Percentiles rank a stretch among this genome's conserved stretches.
Evolutionary conservation across 2,113 vertebrate genomes (phyloP).

Genomic region (Protobothrops mucrosquamatus): DNA sequence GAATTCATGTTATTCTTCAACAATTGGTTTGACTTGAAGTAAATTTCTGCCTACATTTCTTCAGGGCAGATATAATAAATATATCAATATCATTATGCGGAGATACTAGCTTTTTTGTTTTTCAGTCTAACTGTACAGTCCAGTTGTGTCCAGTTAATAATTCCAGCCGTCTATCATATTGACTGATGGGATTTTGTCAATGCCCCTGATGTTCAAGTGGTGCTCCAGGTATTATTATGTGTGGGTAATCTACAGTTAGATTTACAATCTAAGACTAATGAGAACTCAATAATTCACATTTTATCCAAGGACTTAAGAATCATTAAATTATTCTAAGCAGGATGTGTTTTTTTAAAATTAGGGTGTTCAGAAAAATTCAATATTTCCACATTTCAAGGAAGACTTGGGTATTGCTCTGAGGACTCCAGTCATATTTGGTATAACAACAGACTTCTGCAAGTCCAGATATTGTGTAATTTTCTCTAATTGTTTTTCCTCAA

Average conservation of each 20-base stretch:
- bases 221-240: no score
- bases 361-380: neutral
- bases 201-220: no score
- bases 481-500: neutral
- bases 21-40: no score
- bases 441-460: neutral
- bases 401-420: neutral
- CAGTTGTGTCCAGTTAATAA: no score
- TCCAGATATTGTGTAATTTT: neutral
- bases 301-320: neutral
- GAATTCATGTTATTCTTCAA: no score
- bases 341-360: neutral
- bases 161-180: no score
- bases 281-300: neutral
- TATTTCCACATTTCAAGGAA: neutral
- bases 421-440: neutral
- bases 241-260: neutral
- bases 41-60: no score
- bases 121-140: no score
- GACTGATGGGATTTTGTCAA: no score
- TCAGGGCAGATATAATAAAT: no score
- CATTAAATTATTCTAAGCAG: neutral
- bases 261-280: neutral
- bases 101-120: no score
- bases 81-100: no score